Conservation (phyloP, 2,888 invertebrate species). For the Dinocampus coccinellae region DNA sequence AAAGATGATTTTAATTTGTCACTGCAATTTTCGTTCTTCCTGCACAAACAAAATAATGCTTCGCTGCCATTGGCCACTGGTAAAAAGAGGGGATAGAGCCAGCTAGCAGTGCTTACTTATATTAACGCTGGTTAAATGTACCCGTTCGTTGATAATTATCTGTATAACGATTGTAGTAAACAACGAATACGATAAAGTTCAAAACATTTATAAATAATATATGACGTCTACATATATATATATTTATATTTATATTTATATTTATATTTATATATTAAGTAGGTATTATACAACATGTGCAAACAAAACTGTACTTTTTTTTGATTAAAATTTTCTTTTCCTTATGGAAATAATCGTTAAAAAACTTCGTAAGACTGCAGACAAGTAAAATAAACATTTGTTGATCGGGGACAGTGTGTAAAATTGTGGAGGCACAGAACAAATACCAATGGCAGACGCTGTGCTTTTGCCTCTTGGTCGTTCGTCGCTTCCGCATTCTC, state of each 20-base stretch:
- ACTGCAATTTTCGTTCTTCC: constrained; percentile 40
- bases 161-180: constrained; percentile 32
- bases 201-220: constrained; percentile 25
- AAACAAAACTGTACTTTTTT: background rate
- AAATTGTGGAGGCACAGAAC: constrained; percentile 45
- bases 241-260: constrained; percentile 3
- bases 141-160: constrained; percentile 41
- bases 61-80: constrained; percentile 68
- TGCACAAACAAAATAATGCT: constrained; percentile 57
- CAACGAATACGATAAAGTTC: constrained; percentile 29
- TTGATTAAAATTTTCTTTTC: no score
- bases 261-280: constrained; percentile 12
- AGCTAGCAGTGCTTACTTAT: constrained; percentile 59
- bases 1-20: constrained; percentile 23
- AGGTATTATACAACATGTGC: background rate
- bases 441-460: constrained; percentile 43
- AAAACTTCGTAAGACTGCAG: constrained; percentile 34
- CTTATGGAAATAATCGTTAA: constrained; percentile 3
- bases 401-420: constrained; percentile 33
- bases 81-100: constrained; percentile 69
- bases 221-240: constrained; percentile 2
- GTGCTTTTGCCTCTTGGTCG: constrained; percentile 47
- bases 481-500: constrained; percentile 62
- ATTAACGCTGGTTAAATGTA: constrained; percentile 65
- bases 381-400: constrained; percentile 17